Base-by-base conservation (phyloP, 2,113 vertebrate species). In the Ictalurus punctatus region DNA sequence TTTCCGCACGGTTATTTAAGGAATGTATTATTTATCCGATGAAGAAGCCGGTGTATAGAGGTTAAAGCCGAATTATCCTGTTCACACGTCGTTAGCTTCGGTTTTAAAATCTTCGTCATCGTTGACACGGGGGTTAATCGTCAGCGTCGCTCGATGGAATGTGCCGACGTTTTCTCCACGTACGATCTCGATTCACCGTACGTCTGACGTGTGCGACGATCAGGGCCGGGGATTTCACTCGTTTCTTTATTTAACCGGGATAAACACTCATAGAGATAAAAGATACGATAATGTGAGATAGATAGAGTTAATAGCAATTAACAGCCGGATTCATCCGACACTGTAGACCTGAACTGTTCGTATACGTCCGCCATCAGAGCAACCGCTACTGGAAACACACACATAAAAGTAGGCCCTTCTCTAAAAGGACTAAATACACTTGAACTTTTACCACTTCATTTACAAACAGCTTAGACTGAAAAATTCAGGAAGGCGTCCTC, bases 1-100 rank as follows among this genome's bases (percentile, higher is more conserved):
- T 56, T 67, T n/a, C n/a, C n/a, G 10, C 27, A 67, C 27, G 10
- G 63, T 82, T 80, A 80, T 80, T 80, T 80, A 80, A 80, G 19
- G 78, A 80, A 56, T 56, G 17, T 19, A 19, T 56, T 56, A 81
- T 81, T 81, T n/a, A 56, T 56, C 52, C 16, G 23, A 9, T 78
- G 13, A 27, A 79, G 25, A 78, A 78, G 16, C 13, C 40, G 4
- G 9, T 40, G 13, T 78, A 2, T 78, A 48, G 25, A 27, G 27
- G 14, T 27, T 52, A 79, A 27, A 79, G 23, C 23, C 14, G 74
- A 52, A 52, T 52, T 0, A 27, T 79, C 25, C 25, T 54, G 74
- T 25, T 48, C 73, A 44, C 5, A 25, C 19, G 1, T 23, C 19
- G 10, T 44, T 25, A 76, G 37, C 37, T 4, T 44, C 37, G 12